These are phyloP conservation scores for Cololabis saira DNA, from an alignment of 2,113 vertebrate species.

Conservation along the genomic window DNA sequence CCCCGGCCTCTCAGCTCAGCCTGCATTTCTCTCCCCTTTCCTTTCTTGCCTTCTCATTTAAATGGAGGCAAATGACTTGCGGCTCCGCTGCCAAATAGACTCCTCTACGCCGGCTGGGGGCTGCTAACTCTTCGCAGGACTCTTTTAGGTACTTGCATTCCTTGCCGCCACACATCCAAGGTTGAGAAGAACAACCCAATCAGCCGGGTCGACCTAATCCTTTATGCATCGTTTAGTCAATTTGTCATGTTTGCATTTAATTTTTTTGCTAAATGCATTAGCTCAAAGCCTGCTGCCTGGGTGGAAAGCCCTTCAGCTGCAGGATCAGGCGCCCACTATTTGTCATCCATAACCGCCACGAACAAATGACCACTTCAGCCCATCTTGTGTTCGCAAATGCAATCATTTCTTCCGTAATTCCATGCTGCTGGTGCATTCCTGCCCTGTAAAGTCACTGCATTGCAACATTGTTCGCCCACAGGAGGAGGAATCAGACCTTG, in stretches of 20 bases:
- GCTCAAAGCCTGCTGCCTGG: not conserved
- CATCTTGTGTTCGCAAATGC: conserved; percentile 36
- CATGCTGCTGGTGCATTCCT: no score
- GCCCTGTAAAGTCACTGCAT: no score
- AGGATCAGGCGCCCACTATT: conserved; percentile 31
- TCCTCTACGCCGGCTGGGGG: conserved; percentile 51
- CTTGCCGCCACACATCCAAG: conserved; percentile 39
- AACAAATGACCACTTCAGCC: conserved; percentile 50
- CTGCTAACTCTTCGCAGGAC: conserved; percentile 50
- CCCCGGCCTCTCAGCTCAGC: conserved; percentile 57
- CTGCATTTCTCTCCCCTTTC: conserved; percentile 39
- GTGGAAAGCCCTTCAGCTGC: not conserved
- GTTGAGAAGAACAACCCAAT: not conserved
- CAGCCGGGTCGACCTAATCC: conserved; percentile 5
- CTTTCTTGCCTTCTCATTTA: conserved; percentile 66
- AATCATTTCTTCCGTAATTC: conserved; percentile 29
- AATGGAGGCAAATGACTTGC: conserved; percentile 73
- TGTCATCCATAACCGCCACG: conserved; percentile 32
- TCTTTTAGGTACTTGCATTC: conserved; percentile 47
- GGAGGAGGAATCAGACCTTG: no score
- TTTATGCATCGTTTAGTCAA: conserved; percentile 5
- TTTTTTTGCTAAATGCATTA: conserved; percentile 19
- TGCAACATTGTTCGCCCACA: no score
- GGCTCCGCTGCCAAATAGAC: conserved; percentile 57
- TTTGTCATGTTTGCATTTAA: not conserved